Base-by-base conservation (phyloP, 2,888 invertebrate genomes). In the Harpagoxenus sublaevis region DNA sequence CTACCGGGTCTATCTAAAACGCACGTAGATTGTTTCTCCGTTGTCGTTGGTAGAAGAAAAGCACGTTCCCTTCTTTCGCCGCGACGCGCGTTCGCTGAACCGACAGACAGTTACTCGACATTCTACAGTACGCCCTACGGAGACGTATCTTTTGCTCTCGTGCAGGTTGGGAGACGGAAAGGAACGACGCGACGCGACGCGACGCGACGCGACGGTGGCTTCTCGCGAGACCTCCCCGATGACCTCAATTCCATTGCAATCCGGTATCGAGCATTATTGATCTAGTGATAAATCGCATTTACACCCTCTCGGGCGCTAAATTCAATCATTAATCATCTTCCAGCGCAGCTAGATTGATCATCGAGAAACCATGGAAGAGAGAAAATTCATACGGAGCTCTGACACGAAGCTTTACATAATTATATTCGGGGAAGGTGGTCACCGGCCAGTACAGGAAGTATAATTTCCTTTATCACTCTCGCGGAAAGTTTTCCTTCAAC, bases 41-140 rank as follows among this genome's bases (percentile, higher is more conserved):
- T 83, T 75, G 79, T 84, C 87, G 89, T 89, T 79, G 84, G 75
- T 77, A 63, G 51, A 62, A 79, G 79, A 78, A 79, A 60, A 79
- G 48, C 28, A 12, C 70, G 68, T 73, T 18, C 10, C 9, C 28
- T n/a, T 66, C 18, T 5, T 51, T 31, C 65, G 12, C 0, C 23
- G 10, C 39, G 18, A 42, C 18, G 18, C 63, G 51, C 63, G 15
- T 62, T 45, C 9, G 31, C 66, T 1, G 15, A 31, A 66, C 1
- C 70, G 31, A 57, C 68, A 18, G 12, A 35, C 57, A 4, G 12
- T 77, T 35, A 12, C 15, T 57, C 42, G 35, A 60, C 57, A 8
- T 18, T 53, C 63, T 31, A 23, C 23, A 23, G 23, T 23, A 23
- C 23, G 23, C 23, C 23, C 23, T 23, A 31, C 51, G 4, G 15